These are phyloP conservation scores for Temnopleurus reevesii DNA, from an alignment of 53 echinoderm and acorn worm genomes.

Conservation along the genomic window DNA sequence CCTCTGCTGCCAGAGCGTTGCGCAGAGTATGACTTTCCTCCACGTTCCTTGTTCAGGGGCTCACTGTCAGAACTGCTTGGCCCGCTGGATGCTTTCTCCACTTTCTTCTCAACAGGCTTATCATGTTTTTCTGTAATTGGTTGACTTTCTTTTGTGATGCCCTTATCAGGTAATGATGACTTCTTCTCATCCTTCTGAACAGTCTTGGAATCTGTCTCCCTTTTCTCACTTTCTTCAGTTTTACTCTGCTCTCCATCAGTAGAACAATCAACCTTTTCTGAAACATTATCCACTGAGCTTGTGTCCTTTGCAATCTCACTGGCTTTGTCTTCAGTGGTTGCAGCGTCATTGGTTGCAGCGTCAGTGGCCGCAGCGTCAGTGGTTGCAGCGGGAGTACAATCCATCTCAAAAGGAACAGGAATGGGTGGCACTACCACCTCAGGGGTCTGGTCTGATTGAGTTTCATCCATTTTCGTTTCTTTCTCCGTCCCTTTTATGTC, in stretches of 20 bases:
- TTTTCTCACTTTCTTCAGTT: background rate
- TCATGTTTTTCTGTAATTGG: background rate
- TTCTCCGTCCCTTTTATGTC: background rate
- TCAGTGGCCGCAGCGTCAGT: background rate
- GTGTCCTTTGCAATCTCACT: background rate
- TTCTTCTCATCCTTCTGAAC: background rate
- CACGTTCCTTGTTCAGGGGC: conserved; percentile 21
- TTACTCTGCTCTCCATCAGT: background rate
- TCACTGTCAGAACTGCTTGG: background rate
- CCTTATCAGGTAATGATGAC: background rate
- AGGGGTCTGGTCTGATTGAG: background rate
- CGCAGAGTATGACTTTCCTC: conserved; percentile 53
- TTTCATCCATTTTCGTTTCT: background rate
- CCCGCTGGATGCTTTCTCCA: background rate
- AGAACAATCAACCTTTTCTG: background rate
- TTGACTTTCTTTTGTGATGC: background rate
- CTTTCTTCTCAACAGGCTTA: background rate
- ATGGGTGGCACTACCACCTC: background rate
- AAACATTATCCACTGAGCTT: too few relatives aligned
- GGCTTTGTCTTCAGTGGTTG: background rate
- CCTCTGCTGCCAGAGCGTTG: conserved; percentile 43
- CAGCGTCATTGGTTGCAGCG: background rate
- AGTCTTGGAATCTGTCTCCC: background rate
- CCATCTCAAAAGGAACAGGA: background rate
- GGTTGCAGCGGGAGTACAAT: background rate